Conservation (phyloP, 1,140 invertebrate genomes). For the Lucilia cuprina region DNA sequence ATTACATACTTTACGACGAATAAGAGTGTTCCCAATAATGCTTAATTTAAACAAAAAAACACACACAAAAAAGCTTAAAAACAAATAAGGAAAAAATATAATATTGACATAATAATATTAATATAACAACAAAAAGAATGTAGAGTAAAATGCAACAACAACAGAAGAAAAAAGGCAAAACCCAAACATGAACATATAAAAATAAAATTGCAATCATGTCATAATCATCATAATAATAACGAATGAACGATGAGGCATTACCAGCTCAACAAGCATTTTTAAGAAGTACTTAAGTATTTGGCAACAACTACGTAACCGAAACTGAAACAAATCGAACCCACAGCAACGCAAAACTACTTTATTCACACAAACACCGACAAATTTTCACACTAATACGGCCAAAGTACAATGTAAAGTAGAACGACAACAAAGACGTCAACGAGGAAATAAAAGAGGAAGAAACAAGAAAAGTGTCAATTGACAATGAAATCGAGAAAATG, state of each 20-base stretch:
- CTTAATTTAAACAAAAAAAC: neutral
- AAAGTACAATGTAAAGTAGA: too few species aligned
- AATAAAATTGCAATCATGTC: slow-evolving; percentile 20
- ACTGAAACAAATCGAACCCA: neutral
- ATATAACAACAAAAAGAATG: neutral
- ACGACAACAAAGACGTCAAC: too few species aligned
- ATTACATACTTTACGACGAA: slow-evolving; percentile 3
- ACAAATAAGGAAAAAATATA: neutral
- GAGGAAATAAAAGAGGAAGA: neutral
- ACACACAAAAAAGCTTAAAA: neutral
- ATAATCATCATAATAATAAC: neutral
- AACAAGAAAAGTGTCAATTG: neutral
- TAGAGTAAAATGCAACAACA: neutral
- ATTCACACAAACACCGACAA: neutral
- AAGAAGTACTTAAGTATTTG: slow-evolving; percentile 26
- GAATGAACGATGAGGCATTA: slow-evolving; percentile 23
- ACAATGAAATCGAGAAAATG: neutral
- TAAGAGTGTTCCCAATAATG: neutral
- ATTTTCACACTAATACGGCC: too few species aligned
- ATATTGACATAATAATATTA: neutral
- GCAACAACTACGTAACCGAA: slow-evolving; percentile 5
- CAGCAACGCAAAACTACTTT: neutral
- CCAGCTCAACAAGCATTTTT: slow-evolving; percentile 21
- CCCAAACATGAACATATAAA: neutral
- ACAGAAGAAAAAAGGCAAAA: neutral